A percentile compares a stretch with the other conserved stretches of the same genome.
Conservation (phyloP, 2,113 vertebrate genomes). For the Athene noctua region DNA sequence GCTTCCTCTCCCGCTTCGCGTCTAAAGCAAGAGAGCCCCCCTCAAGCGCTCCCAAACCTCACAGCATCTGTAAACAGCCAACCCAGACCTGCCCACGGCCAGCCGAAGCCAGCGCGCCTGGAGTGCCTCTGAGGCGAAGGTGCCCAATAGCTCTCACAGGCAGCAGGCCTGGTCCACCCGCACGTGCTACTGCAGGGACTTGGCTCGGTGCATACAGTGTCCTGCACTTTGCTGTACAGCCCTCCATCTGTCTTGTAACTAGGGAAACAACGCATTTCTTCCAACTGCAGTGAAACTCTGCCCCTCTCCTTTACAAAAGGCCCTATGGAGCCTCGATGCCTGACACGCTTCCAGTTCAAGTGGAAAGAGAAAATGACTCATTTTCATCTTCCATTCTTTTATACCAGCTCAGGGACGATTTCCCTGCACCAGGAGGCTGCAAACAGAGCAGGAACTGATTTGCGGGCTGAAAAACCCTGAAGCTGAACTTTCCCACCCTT, state of each 20-base stretch:
- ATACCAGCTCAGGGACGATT: background rate
- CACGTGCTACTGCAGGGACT: background rate
- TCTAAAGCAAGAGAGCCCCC: background rate
- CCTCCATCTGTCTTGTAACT: background rate
- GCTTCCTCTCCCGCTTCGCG: background rate
- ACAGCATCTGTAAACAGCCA: background rate
- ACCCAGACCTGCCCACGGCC: background rate
- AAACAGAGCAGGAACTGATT: background rate
- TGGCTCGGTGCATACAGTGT: background rate
- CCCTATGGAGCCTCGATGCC: background rate
- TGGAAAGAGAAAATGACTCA: background rate
- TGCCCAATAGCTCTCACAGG: background rate
- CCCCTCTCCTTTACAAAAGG: background rate
- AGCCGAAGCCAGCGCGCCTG: background rate
- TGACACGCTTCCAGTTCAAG: background rate
- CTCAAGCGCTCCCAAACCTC: fast-evolving
- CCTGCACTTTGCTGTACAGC: background rate
- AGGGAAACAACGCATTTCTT: background rate
- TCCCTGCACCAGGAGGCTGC: background rate
- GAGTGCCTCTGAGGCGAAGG: background rate
- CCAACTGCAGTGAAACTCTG: background rate
- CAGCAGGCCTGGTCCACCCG: background rate
- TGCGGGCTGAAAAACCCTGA: background rate
- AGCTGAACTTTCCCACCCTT: background rate
- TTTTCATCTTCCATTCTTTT: background rate